These are phyloP conservation scores for Podiceps cristatus DNA, from an alignment of 2,113 vertebrate species.

Conservation along the genomic window DNA sequence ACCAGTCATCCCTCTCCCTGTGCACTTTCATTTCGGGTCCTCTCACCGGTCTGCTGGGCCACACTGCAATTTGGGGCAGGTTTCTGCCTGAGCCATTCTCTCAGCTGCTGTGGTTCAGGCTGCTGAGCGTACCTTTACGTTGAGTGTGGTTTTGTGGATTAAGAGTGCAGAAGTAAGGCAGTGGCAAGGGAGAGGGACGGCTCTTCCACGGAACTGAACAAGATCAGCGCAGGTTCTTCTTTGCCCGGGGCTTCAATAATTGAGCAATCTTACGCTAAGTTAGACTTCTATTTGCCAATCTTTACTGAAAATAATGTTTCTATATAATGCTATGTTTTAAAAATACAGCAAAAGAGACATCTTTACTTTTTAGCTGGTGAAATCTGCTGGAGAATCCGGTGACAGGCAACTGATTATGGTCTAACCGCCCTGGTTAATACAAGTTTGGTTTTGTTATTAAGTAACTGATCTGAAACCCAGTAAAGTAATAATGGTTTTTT, in stretches of 20 bases:
- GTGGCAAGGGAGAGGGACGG: neutral
- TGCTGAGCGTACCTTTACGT: neutral
- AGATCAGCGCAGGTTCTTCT: neutral
- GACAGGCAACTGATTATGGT: neutral
- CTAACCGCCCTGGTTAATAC: neutral
- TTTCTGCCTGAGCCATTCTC: neutral
- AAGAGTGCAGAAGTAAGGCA: neutral
- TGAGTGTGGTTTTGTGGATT: neutral
- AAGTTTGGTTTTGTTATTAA: neutral
- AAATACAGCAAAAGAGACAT: neutral
- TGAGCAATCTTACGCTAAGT: neutral
- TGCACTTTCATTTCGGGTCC: neutral
- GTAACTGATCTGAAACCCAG: neutral
- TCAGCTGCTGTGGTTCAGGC: neutral
- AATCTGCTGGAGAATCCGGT: neutral
- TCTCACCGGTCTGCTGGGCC: neutral
- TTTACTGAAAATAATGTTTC: neutral
- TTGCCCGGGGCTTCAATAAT: neutral
- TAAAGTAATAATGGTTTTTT: conserved; percentile 19
- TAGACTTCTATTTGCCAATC: neutral
- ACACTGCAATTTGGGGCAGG: neutral
- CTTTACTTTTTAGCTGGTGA: neutral
- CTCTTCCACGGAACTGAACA: neutral
- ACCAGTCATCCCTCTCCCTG: neutral
- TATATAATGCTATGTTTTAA: neutral